A percentile compares a stretch with the other conserved stretches of the same genome.
These are phyloP conservation scores for Semaprochilodus insignis DNA, from an alignment of 2,797 vertebrate genomes.

Conservation along the genomic window DNA sequence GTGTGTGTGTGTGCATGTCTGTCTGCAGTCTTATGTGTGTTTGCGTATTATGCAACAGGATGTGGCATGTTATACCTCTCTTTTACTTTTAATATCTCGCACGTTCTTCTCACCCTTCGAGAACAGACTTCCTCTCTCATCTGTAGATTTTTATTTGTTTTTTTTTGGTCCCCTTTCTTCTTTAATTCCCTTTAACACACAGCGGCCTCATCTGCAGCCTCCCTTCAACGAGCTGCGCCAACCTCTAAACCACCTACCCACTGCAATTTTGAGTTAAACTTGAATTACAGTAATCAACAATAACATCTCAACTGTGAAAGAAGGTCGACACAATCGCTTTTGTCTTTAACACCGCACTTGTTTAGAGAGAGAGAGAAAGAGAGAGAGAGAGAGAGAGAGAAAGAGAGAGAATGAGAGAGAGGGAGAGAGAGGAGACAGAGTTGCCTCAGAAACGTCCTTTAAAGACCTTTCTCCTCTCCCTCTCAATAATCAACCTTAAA, in stretches of 20 bases:
- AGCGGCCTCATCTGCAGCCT: constrained; percentile 47
- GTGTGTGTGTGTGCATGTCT: constrained; percentile 54
- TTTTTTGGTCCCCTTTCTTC: constrained; percentile 30
- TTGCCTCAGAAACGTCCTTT: constrained; percentile 74
- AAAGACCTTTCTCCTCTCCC: constrained; percentile 68
- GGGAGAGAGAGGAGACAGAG: constrained; percentile 52
- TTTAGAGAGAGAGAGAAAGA: constrained; percentile 76
- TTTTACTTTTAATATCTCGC: constrained; percentile 76
- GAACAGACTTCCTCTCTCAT: constrained; percentile 62
- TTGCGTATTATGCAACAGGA: constrained; percentile 73
- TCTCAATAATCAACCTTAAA: constrained; percentile 73
- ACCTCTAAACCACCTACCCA: constrained; percentile 73
- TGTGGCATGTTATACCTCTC: constrained; percentile 75
- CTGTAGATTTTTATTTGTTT: constrained; percentile 49
- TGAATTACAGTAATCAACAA: constrained; percentile 88
- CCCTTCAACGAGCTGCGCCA: constrained; percentile 58
- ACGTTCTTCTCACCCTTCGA: constrained; percentile 55
- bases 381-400: constrained; percentile 53
- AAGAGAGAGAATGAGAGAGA: constrained; percentile 56
- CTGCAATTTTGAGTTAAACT: constrained; percentile 82
- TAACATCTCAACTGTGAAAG: constrained; percentile 87
- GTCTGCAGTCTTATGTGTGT: constrained; percentile 51
- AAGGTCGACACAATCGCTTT: constrained; percentile 80
- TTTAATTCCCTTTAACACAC: constrained; percentile 54
- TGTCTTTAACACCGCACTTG: constrained; percentile 89